Conservation (phyloP, 1,140 invertebrate genomes). For the Drosophila chauvacae region DNA sequence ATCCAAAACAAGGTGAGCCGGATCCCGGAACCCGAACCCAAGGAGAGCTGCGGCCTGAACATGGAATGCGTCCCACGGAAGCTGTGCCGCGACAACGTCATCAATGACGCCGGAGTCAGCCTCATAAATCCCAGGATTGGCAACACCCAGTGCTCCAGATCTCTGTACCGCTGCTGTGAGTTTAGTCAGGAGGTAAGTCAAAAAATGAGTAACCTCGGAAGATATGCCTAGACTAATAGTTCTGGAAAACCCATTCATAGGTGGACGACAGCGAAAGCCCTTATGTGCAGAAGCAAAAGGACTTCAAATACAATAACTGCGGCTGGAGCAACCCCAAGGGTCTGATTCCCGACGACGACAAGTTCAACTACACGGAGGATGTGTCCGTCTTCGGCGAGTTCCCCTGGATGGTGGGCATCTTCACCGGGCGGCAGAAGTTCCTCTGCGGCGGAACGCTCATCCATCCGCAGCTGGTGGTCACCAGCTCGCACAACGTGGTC, state of each 20-base stretch:
- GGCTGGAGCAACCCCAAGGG: conserved; percentile 89
- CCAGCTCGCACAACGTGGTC: conserved; percentile 87
- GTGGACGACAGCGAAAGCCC: conserved; percentile 46
- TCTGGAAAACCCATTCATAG: not conserved
- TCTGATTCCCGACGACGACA: conserved; percentile 89
- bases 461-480: conserved; percentile 87
- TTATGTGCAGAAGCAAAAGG: conserved; percentile 28
- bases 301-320: conserved; percentile 86
- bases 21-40: conserved; percentile 17
- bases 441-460: conserved; percentile 89
- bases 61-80: conserved; percentile 66
- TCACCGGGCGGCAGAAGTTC: conserved; percentile 85
- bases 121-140: conserved; percentile 62
- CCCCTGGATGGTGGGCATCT: conserved; percentile 93
- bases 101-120: conserved; percentile 51
- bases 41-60: conserved; percentile 61
- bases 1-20: conserved; percentile 4
- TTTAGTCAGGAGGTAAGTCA: conserved; percentile 46
- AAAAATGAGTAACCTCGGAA: not conserved
- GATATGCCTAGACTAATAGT: not conserved
- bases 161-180: conserved; percentile 58
- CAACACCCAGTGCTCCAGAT: conserved; percentile 13
- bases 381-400: conserved; percentile 87
- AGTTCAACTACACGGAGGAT: conserved; percentile 85
- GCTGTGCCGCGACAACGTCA: conserved; percentile 57